These are phyloP conservation scores for Leucozona laternaria DNA, from an alignment of 2,888 invertebrate genomes.

Conservation along the genomic window DNA sequence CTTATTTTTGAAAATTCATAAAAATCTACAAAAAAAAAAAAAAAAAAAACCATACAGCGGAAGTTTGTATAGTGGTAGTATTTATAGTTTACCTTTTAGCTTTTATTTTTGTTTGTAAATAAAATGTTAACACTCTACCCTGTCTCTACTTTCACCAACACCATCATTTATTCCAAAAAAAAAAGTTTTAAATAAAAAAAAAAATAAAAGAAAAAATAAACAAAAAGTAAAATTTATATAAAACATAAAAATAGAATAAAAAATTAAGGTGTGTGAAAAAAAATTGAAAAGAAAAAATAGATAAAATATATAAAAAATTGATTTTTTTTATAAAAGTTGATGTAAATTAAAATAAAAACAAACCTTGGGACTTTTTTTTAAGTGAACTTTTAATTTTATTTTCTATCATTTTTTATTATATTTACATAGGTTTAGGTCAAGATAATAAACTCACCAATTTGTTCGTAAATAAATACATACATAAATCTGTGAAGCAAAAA, in stretches of 20 bases:
- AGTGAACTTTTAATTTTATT: slow-evolving; percentile 36
- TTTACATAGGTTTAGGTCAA: slow-evolving; percentile 43
- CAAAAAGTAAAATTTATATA: slow-evolving; percentile 1
- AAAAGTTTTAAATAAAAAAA: neutral
- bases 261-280: slow-evolving; percentile 10
- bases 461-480: neutral
- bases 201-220: slow-evolving; percentile 3
- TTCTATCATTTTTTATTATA: slow-evolving; percentile 55
- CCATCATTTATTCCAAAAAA: slow-evolving; percentile 19
- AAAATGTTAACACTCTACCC: slow-evolving; percentile 1
- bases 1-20: neutral
- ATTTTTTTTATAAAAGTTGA: neutral
- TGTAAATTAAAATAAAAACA: slow-evolving; percentile 46
- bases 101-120: slow-evolving; percentile 12
- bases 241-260: slow-evolving; percentile 11
- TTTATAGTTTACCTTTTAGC: slow-evolving; percentile 14
- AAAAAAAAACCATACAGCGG: too few species aligned
- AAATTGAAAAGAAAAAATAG: slow-evolving; percentile 8
- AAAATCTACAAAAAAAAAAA: neutral
- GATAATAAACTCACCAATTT: slow-evolving; percentile 46
- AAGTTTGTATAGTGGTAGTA: neutral
- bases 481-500: slow-evolving; percentile 2
- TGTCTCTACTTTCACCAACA: slow-evolving; percentile 59
- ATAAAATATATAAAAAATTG: neutral
- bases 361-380: slow-evolving; percentile 23